Evolutionary conservation across 2,797 vertebrate genomes (phyloP).

Genomic region (Potorous gilbertii): DNA sequence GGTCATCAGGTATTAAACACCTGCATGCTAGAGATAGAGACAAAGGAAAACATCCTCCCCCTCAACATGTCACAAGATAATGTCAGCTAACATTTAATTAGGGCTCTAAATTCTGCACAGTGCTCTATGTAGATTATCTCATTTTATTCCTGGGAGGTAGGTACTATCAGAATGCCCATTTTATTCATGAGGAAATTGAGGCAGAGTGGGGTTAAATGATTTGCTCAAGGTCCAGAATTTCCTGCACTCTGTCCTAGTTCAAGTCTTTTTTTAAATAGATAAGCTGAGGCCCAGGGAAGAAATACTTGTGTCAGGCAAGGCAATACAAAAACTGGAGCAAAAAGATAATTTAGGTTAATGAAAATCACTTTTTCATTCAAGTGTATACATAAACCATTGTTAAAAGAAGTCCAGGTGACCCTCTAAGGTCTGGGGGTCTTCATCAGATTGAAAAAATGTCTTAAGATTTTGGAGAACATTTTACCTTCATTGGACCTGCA

Average conservation of each 20-base stretch:
- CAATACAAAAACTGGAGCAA: not conserved
- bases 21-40: not conserved
- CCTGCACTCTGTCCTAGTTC: not conserved
- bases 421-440: not conserved
- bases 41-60: not conserved
- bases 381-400: not conserved
- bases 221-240: not conserved
- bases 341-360: not conserved
- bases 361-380: too few relatives aligned
- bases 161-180: not conserved
- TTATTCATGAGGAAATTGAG: not conserved
- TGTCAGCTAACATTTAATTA: not conserved
- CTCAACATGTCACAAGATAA: not conserved
- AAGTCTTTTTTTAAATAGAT: not conserved
- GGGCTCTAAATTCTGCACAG: not conserved
- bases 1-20: not conserved
- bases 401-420: not conserved
- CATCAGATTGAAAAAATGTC: not conserved
- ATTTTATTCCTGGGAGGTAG: not conserved
- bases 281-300: not conserved
- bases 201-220: not conserved
- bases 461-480: not conserved
- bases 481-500: not conserved
- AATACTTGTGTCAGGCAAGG: not conserved
- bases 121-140: not conserved